A percentile compares a stretch with the other conserved stretches of the same genome.
These are phyloP conservation scores for Thymelicus acteon DNA, from an alignment of 2,888 invertebrate species.

Conservation along the genomic window DNA sequence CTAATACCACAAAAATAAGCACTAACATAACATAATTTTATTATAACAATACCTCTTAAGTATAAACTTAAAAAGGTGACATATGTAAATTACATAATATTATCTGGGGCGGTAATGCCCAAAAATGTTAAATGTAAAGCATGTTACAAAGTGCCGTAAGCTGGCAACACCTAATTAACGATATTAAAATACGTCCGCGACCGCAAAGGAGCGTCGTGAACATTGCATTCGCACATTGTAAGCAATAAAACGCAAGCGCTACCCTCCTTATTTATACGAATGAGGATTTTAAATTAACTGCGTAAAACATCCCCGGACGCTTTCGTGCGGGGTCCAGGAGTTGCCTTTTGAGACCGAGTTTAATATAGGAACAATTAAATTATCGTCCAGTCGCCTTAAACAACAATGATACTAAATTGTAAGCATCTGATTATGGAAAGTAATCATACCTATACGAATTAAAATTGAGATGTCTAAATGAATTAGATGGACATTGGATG, in stretches of 20 bases:
- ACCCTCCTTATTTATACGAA: slow-evolving; percentile 83
- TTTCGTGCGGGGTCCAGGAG: slow-evolving; percentile 55
- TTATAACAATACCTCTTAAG: too few relatives aligned
- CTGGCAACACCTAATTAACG: slow-evolving; percentile 82
- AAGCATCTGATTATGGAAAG: too few relatives aligned
- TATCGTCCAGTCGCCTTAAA: too few relatives aligned
- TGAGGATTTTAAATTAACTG: slow-evolving; percentile 85
- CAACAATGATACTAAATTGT: too few relatives aligned
- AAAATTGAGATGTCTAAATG: too few relatives aligned
- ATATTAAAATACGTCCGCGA: slow-evolving; percentile 80
- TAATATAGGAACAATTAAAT: too few relatives aligned
- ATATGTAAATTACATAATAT: slow-evolving; percentile 31
- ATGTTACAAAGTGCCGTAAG: slow-evolving; percentile 52
- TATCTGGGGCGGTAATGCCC: slow-evolving; percentile 36
- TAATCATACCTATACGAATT: too few relatives aligned
- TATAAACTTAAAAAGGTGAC: slow-evolving; percentile 11
- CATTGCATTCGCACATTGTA: slow-evolving; percentile 80
- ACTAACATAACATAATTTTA: too few relatives aligned
- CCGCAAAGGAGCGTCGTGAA: slow-evolving; percentile 77
- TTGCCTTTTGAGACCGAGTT: slow-evolving; percentile 51
- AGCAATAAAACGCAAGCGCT: slow-evolving; percentile 83
- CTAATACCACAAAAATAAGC: too few relatives aligned
- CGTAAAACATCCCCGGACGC: slow-evolving; percentile 75
- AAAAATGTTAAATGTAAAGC: slow-evolving; percentile 43
- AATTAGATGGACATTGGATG: too few relatives aligned